Evolutionary conservation across 2,888 invertebrate genomes (phyloP).

Genomic region (Agrochola litura): DNA sequence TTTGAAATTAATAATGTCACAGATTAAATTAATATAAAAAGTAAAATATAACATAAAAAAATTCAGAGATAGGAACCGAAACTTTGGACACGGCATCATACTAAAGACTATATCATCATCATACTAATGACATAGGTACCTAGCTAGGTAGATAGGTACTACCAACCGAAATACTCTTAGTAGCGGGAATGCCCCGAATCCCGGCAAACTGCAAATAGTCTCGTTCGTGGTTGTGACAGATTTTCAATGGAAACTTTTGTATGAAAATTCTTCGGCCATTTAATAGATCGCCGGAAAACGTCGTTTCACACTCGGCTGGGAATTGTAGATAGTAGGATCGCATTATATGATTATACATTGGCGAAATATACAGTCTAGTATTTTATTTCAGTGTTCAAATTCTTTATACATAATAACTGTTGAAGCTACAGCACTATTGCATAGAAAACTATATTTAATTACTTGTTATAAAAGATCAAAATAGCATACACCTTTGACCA

Average conservation of each 20-base stretch:
- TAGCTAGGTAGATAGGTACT: neutral
- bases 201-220: conserved; percentile 25
- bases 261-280: conserved; percentile 44
- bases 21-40: too few relatives aligned
- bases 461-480: neutral
- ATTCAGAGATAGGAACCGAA: conserved; percentile 24
- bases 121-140: neutral
- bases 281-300: conserved; percentile 37
- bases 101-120: neutral
- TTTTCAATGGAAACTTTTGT: conserved; percentile 27
- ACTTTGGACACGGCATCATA: conserved; percentile 13
- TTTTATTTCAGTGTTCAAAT: neutral
- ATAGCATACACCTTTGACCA: neutral
- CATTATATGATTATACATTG: neutral
- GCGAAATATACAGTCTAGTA: neutral
- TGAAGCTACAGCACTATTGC: neutral
- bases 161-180: neutral
- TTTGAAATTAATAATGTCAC: too few relatives aligned
- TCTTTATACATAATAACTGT: neutral
- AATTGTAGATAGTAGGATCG: conserved; percentile 17
- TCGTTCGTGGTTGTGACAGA: conserved; percentile 33
- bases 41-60: too few relatives aligned
- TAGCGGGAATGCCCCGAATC: neutral
- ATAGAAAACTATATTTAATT: neutral
- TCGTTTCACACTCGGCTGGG: conserved; percentile 45